These are phyloP conservation scores for Sturnus vulgaris DNA, from an alignment of 2,113 vertebrate species.

Conservation along the genomic window DNA sequence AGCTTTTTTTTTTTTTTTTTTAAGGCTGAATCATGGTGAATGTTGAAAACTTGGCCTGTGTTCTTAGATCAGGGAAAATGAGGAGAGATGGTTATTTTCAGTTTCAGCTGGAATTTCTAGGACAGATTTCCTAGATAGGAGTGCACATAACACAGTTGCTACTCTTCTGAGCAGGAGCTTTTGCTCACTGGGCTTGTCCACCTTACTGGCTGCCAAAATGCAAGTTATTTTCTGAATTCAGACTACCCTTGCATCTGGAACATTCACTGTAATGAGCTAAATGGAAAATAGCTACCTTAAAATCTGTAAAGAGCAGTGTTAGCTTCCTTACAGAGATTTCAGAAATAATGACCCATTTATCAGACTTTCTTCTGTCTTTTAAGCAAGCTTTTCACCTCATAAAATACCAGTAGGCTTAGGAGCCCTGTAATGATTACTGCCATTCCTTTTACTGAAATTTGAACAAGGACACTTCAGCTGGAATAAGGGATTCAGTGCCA, in stretches of 20 bases:
- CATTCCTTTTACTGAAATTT: neutral
- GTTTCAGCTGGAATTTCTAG: constrained; percentile 2
- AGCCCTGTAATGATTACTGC: neutral
- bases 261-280: neutral
- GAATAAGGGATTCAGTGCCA: neutral
- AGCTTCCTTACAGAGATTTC: neutral
- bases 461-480: neutral
- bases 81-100: neutral
- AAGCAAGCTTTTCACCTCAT: neutral
- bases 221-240: neutral
- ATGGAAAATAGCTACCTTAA: neutral
- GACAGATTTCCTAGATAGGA: neutral
- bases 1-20: neutral
- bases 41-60: neutral
- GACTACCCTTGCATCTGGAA: neutral
- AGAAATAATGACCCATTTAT: neutral
- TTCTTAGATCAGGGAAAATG: neutral
- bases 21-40: neutral
- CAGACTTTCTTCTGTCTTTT: neutral
- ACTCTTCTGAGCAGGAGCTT: neutral
- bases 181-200: neutral
- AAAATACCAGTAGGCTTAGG: neutral
- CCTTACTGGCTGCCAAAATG: neutral
- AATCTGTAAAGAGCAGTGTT: neutral
- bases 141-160: neutral